Evolutionary conservation across 2,113 vertebrate genomes (phyloP), one percentile per base, ranked within the genome.

Genomic region (Dendrocopos noguchii): DNA sequence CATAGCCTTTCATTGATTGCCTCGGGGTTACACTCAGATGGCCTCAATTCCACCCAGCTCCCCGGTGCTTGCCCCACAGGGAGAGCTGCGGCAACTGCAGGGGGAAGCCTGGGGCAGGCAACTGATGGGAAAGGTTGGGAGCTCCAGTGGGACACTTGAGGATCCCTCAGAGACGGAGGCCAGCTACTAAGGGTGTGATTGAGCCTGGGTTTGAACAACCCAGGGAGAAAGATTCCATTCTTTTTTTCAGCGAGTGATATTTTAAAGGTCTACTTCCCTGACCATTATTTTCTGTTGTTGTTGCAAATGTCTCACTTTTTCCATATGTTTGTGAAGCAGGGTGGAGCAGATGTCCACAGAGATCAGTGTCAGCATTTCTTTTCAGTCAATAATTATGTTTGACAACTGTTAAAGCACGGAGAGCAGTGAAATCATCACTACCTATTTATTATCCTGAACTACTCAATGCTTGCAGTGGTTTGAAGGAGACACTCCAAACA

Each of bases 341-440:
- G 36, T 88, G 9, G 4, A 89, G 65, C 57, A 92, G 57, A 92
- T 78, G 65, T 74, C 47, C 44, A 77, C 44, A 72, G 29, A 60
- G 31, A 91, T 77, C 75, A 82, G 12, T 50, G 91, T 87, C 75
- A 59, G n/a, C 60, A 39, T 39, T 57, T 83, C 77, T 92, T 91
- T 87, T 80, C 28, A 59, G 71, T 77, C 90, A 94, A 87, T 84
- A 84, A 83, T 90, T 83, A 56, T 6, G 3, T 93, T 59, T 95
- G 92, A 95, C 85, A 93, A 95, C 76, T 77, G 74, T 65, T 91
- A 84, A 91, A 94, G 47, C 66, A 75, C 2, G 3, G 59, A 73
- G 34, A 27, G 60, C 17, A 80, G 80, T 84, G 88, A 95, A 95
- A 83, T 88, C 80, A 72, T 88, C 53, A 2, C 86, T 86, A 86